These are phyloP conservation scores for Pollenia amentaria DNA, from an alignment of 2,888 invertebrate genomes.

Conservation along the genomic window DNA sequence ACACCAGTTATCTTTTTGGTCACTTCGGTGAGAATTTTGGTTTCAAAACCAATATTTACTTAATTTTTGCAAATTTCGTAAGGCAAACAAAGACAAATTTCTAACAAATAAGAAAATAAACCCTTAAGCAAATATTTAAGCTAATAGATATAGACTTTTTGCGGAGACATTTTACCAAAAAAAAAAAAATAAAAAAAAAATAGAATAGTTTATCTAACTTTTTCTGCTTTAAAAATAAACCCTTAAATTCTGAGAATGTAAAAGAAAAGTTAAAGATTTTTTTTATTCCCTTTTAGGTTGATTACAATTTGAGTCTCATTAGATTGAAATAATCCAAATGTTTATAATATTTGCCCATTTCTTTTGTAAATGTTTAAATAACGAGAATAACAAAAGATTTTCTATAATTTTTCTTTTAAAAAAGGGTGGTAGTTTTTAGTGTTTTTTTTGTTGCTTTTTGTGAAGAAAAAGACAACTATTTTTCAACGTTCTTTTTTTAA, in stretches of 20 bases:
- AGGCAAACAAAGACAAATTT: too few species aligned
- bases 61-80: too few species aligned
- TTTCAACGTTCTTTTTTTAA: conserved; percentile 1
- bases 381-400: not conserved
- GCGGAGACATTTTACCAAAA: not conserved
- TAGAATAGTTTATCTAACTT: not conserved
- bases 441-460: not conserved
- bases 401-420: not conserved
- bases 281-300: not conserved
- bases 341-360: conserved; percentile 65
- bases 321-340: conserved; percentile 65
- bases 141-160: too few species aligned
- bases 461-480: conserved; percentile 10
- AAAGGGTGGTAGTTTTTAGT: conserved; percentile 11
- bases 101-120: too few species aligned
- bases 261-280: not conserved
- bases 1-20: too few species aligned
- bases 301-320: conserved; percentile 63
- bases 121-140: too few species aligned
- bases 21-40: too few species aligned
- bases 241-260: not conserved
- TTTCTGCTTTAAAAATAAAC: not conserved
- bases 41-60: too few species aligned
- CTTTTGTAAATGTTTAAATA: not conserved
- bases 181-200: too few species aligned